A percentile compares a stretch with the other conserved stretches of the same genome.
Conservation (phyloP, 2,888 invertebrate species). For the Tenthredo amoena region DNA sequence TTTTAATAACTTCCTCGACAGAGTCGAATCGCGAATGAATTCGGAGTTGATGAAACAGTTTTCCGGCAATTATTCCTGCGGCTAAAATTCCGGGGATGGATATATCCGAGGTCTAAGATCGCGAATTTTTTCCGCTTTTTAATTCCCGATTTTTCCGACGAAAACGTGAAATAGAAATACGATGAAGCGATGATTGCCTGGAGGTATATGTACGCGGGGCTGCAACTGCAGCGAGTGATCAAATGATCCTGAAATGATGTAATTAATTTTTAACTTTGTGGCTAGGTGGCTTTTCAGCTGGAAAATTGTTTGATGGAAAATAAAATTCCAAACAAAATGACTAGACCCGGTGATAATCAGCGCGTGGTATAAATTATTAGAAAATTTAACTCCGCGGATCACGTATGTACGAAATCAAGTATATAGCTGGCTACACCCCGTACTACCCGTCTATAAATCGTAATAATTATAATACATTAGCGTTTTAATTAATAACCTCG, state of each 20-base stretch:
- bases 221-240: background rate
- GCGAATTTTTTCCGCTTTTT: too few relatives aligned
- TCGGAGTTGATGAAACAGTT: background rate
- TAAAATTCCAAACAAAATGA: background rate
- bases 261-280: background rate
- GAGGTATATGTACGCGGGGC: too few relatives aligned
- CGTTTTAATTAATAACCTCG: slow-evolving; percentile 43
- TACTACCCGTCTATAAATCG: background rate
- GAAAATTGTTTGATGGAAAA: background rate
- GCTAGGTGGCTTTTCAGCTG: background rate
- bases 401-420: slow-evolving; percentile 9
- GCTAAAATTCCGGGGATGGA: background rate
- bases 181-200: too few relatives aligned
- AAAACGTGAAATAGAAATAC: too few relatives aligned
- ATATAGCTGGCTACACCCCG: background rate
- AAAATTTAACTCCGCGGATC: background rate
- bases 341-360: background rate
- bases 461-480: background rate
- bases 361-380: background rate
- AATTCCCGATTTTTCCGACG: too few relatives aligned
- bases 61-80: background rate
- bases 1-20: slow-evolving; percentile 29
- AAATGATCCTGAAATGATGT: background rate
- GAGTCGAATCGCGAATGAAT: background rate
- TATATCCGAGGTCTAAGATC: background rate